A percentile compares a stretch with the other conserved stretches of the same genome.
Evolutionary conservation across 1,140 invertebrate species (phyloP).

Genomic region (Asobara japonica): DNA sequence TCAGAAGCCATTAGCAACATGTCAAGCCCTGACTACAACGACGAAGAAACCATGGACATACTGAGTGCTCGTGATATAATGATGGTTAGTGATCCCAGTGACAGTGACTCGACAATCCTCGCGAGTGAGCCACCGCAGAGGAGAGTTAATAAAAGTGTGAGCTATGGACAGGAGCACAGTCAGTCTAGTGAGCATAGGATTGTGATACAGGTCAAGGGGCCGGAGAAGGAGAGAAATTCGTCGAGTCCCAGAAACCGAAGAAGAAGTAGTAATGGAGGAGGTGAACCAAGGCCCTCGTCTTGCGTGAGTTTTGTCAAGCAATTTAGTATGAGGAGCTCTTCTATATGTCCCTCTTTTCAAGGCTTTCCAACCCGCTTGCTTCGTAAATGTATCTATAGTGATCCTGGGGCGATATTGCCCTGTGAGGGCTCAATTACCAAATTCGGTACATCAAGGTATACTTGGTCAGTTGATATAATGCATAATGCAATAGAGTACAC

Average conservation of each 20-base stretch:
- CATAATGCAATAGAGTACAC: no score
- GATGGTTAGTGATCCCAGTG: conserved; percentile 87
- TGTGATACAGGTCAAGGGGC: conserved; percentile 85
- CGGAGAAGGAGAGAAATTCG: conserved; percentile 68
- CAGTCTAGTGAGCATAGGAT: conserved; percentile 77
- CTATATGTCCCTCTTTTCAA: no score
- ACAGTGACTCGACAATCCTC: conserved; percentile 82
- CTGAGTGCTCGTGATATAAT: conserved; percentile 77
- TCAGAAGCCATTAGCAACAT: conserved; percentile 87
- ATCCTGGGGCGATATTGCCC: no score
- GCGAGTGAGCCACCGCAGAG: conserved; percentile 80
- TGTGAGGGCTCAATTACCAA: no score
- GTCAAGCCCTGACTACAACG: conserved; percentile 87
- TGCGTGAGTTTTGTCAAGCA: conserved; percentile 55
- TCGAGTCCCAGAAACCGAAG: conserved; percentile 47
- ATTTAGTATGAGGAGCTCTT: no score
- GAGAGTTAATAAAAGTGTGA: conserved; percentile 68
- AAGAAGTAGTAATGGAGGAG: conserved; percentile 39
- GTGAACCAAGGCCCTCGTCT: conserved; percentile 42
- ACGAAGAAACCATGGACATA: conserved; percentile 75
- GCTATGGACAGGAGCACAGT: conserved; percentile 59
- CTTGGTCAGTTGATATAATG: no score
- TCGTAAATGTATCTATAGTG: no score
- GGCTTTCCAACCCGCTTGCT: no score
- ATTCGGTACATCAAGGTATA: no score